These are phyloP conservation scores for Rhagoletis pomonella DNA, from an alignment of 1,140 invertebrate species.

Conservation along the genomic window DNA sequence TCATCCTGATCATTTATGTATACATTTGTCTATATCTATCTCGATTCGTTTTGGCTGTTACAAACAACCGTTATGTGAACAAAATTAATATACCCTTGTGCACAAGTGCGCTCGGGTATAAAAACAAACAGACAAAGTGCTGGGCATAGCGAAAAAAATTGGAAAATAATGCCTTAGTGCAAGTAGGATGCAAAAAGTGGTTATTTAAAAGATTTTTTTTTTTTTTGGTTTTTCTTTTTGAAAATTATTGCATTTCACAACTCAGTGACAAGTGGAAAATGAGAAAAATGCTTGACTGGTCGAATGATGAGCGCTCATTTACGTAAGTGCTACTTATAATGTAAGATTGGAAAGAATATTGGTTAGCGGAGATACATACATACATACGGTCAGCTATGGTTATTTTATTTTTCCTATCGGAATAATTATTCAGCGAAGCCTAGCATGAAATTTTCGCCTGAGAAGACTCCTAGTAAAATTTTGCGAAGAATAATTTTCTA, in stretches of 20 bases:
- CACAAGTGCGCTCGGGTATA: not conserved
- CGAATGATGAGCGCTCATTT: not conserved
- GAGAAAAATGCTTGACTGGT: conserved; percentile 27
- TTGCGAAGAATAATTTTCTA: no score
- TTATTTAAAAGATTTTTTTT: not conserved
- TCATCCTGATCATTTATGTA: no score
- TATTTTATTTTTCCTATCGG: no score
- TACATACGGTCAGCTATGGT: no score
- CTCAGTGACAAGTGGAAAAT: conserved; percentile 49
- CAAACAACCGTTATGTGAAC: not conserved
- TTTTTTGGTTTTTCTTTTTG: not conserved
- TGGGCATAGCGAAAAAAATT: not conserved
- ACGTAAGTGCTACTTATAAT: not conserved
- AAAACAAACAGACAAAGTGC: no score
- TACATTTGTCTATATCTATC: no score
- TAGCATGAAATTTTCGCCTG: no score
- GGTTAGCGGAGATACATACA: no score
- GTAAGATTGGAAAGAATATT: no score
- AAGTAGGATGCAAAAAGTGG: not conserved
- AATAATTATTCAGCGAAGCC: no score
- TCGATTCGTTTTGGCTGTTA: no score
- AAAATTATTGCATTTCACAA: conserved; percentile 44
- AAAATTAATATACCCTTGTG: not conserved
- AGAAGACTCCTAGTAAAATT: no score
- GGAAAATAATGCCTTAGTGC: not conserved